phyloP scores from a whole-genome alignment of 2,888 invertebrate species.

The Emmelina monodactyla region DNA sequence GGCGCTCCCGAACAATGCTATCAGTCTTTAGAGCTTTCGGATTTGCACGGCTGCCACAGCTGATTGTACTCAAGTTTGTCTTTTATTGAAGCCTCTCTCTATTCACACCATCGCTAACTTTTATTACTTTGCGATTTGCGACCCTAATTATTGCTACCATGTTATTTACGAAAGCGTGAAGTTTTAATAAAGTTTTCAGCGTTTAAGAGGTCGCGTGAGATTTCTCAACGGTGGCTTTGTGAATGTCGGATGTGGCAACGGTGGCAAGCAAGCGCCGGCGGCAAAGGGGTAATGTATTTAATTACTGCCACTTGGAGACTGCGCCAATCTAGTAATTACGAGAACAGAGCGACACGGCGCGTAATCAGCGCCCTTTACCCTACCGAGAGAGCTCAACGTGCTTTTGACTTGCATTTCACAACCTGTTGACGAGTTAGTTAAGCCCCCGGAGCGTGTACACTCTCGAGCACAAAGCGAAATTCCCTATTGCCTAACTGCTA shows the following conservation, averaged over 20 bases:
- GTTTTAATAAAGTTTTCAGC: too few species aligned
- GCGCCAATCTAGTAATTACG: slow-evolving; percentile 58
- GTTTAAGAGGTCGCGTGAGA: too few species aligned
- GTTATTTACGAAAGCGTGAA: too few species aligned
- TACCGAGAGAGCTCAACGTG: slow-evolving; percentile 39
- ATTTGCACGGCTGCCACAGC: slow-evolving; percentile 32
- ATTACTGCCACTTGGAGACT: slow-evolving; percentile 52
- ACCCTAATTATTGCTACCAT: too few species aligned
- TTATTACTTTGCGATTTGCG: too few species aligned
- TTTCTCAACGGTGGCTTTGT: neutral
- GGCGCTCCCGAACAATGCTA: slow-evolving; percentile 44
- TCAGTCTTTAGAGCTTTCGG: slow-evolving; percentile 39
- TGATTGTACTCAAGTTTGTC: slow-evolving; percentile 26
- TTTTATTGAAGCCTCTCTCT: neutral
- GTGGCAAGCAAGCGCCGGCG: slow-evolving; percentile 20
- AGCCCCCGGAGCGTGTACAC: slow-evolving; percentile 35
- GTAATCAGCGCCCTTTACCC: slow-evolving; percentile 49
- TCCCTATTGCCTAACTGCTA: slow-evolving; percentile 21
- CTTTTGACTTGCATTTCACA: slow-evolving; percentile 54
- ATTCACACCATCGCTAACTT: too few species aligned
- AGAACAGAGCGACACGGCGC: slow-evolving; percentile 47
- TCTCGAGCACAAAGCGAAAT: slow-evolving; percentile 37
- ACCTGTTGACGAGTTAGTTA: slow-evolving; percentile 59
- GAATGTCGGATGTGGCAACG: neutral
- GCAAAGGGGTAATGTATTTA: slow-evolving; percentile 46